Evolutionary conservation across 2,797 vertebrate genomes (phyloP).

Genomic region (Gallirallus australis): DNA sequence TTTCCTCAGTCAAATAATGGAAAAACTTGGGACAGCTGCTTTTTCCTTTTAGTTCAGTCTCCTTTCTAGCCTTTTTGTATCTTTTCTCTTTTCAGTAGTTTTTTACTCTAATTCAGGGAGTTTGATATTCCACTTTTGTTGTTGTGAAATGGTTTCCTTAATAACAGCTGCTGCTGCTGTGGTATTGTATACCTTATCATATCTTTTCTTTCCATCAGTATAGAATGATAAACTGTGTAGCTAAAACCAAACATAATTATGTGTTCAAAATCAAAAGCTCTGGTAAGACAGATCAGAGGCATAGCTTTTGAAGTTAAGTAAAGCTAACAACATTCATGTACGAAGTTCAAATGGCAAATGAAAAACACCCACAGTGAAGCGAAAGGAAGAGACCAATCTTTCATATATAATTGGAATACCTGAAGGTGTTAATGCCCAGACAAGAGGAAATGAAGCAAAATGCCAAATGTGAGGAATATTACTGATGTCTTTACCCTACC

Average conservation of each 20-base stretch:
- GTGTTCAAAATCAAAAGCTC: background rate
- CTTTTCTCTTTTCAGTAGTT: background rate
- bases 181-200: background rate
- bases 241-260: background rate
- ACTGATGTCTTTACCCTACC: background rate
- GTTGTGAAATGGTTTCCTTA: background rate
- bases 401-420: constrained; percentile 32
- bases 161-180: background rate
- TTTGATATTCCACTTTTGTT: background rate
- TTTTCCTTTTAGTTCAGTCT: background rate
- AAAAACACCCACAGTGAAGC: constrained; percentile 2
- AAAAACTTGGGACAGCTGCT: background rate
- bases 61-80: background rate
- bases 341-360: constrained; percentile 41
- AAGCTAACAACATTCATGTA: constrained; percentile 32
- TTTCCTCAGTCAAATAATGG: background rate
- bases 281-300: background rate
- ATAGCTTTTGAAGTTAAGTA: constrained; percentile 9
- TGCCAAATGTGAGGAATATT: background rate
- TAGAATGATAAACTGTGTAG: background rate
- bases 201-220: background rate
- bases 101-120: background rate
- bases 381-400: background rate
- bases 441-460: constrained; percentile 30
- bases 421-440: constrained; percentile 17